Conservation (phyloP, 2,113 vertebrate species). For the Halcyon senegalensis region DNA sequence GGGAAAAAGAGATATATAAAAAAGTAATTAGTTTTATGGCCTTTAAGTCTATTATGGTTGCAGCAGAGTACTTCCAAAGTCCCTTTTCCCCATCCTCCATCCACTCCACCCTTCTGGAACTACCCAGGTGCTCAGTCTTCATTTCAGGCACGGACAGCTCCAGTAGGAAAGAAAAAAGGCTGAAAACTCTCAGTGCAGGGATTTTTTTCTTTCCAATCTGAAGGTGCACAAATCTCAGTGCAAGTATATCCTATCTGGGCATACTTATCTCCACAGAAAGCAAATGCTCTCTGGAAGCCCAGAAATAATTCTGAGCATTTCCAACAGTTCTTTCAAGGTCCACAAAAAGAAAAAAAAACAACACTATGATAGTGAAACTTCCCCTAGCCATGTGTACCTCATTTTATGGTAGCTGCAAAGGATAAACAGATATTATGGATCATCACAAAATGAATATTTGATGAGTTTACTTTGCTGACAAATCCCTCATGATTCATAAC, state of each 20-base stretch:
- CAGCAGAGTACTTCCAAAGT: not conserved
- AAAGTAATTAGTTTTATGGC: not conserved
- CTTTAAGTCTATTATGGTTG: not conserved
- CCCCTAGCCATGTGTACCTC: not conserved
- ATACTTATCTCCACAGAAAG: not conserved
- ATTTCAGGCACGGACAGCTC: not conserved
- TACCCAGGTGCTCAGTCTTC: not conserved
- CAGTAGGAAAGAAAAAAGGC: not conserved
- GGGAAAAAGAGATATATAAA: not conserved
- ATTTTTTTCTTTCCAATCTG: not conserved
- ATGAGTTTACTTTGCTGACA: conserved; percentile 7
- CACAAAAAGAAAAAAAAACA: not conserved
- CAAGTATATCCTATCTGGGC: not conserved
- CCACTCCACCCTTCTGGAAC: not conserved
- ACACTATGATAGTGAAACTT: not conserved
- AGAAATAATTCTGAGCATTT: not conserved
- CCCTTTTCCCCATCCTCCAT: not conserved
- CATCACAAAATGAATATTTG: not conserved
- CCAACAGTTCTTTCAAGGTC: not conserved
- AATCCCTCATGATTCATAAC: conserved; percentile 26
- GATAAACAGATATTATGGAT: not conserved
- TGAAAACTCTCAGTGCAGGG: not conserved
- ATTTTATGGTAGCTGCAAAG: conserved; percentile 16
- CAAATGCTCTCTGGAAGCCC: not conserved
- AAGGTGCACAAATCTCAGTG: not conserved